Evolutionary conservation across 1,140 invertebrate species (phyloP).

Genomic region (Euwallacea fornicatus): DNA sequence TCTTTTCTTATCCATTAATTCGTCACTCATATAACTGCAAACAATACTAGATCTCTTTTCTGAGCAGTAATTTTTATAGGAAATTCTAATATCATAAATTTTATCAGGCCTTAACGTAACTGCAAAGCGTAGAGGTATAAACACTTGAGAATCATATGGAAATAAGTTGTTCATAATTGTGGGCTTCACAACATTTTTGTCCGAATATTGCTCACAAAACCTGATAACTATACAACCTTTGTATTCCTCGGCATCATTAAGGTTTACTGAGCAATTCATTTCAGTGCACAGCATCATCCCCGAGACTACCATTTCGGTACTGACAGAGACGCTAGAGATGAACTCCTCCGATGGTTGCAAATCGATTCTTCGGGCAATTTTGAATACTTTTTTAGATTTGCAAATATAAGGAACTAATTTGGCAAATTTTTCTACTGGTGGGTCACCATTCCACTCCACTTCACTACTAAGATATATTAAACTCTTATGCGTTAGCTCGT

Average conservation of each 20-base stretch:
- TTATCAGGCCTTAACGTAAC: conserved; percentile 39
- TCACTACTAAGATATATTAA: conserved; percentile 26
- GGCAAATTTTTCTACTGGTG: conserved; percentile 1
- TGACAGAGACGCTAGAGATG: conserved; percentile 35
- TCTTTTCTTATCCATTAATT: conserved; percentile 36
- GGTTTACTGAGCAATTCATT: conserved; percentile 25
- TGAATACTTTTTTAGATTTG: conserved; percentile 36
- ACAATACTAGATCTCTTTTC: conserved; percentile 33
- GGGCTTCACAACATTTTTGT: conserved; percentile 31
- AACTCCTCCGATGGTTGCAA: conserved; percentile 31
- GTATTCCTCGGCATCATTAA: conserved; percentile 15
- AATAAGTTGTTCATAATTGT: conserved; percentile 36
- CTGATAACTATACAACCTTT: conserved; percentile 33
- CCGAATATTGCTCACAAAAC: conserved; percentile 37
- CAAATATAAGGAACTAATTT: conserved; percentile 35
- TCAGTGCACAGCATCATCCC: conserved; percentile 41
- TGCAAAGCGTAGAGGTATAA: conserved; percentile 39
- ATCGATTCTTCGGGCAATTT: conserved; percentile 43
- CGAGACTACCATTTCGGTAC: conserved; percentile 35
- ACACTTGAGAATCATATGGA: conserved; percentile 40
- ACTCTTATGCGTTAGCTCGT: conserved; percentile 31
- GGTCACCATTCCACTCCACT: conserved; percentile 9
- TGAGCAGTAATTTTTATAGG: conserved; percentile 38
- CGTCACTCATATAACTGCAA: conserved; percentile 46
- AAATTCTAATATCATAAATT: conserved; percentile 45